Evolutionary conservation across 2,888 invertebrate genomes (phyloP).

Genomic region (Nomada ruficornis): DNA sequence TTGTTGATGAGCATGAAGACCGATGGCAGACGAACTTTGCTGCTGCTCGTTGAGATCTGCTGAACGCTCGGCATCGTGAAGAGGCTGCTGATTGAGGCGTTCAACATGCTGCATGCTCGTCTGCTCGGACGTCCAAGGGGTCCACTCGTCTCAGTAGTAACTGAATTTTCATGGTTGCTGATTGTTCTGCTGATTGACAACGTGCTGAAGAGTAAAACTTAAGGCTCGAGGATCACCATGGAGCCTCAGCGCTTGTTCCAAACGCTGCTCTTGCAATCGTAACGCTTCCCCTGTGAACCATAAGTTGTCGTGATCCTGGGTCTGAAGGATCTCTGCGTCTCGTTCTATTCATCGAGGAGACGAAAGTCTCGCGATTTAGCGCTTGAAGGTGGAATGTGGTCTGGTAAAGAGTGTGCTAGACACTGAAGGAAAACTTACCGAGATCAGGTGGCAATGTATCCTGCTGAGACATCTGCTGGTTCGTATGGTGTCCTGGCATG

Average conservation of each 20-base stretch:
- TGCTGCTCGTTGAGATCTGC: conserved; percentile 74
- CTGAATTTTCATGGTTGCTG: conserved; percentile 91
- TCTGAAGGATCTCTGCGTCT: neutral
- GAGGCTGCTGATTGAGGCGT: conserved; percentile 73
- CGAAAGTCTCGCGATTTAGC: neutral
- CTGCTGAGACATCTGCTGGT: conserved; percentile 82
- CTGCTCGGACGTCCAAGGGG: conserved; percentile 83
- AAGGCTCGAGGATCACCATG: conserved; percentile 92
- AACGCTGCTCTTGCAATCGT: conserved; percentile 90
- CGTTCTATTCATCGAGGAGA: neutral
- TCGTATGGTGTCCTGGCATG: conserved; percentile 82
- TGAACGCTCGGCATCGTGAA: conserved; percentile 66
- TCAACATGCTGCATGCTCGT: conserved; percentile 72
- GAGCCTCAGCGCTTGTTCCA: conserved; percentile 93
- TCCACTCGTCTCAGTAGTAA: conserved; percentile 89
- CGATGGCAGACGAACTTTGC: conserved; percentile 69
- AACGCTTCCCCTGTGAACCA: conserved; percentile 81
- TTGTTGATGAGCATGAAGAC: conserved; percentile 68
- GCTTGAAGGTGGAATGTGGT: too few species aligned
- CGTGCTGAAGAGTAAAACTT: conserved; percentile 89
- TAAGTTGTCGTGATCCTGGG: neutral
- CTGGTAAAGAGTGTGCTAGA: too few species aligned
- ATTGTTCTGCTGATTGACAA: conserved; percentile 85
- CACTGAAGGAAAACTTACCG: conserved; percentile 71
- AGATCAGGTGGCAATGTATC: conserved; percentile 82